Evolutionary conservation across 2,888 invertebrate species (phyloP).

Genomic region (Athrips mouffetella): DNA sequence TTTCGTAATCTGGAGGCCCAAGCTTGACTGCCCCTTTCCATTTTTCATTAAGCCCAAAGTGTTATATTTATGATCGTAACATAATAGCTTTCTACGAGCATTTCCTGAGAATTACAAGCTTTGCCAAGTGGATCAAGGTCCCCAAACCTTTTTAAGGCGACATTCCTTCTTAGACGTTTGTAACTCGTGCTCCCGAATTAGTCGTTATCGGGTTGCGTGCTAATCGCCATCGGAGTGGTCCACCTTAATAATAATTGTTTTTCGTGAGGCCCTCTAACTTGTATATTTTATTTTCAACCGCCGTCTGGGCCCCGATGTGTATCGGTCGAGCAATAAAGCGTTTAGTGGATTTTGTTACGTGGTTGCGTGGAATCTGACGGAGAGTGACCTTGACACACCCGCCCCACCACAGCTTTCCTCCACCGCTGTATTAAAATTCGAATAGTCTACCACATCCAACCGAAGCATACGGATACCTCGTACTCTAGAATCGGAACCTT

Average conservation of each 20-base stretch:
- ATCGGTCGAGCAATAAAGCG: slow-evolving; percentile 47
- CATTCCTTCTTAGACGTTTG: slow-evolving; percentile 50
- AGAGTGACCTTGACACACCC: slow-evolving; percentile 66
- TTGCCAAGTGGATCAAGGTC: slow-evolving; percentile 59
- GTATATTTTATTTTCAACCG: slow-evolving; percentile 52
- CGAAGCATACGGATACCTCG: slow-evolving; percentile 59
- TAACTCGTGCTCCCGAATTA: slow-evolving; percentile 61
- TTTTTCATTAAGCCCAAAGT: slow-evolving; percentile 10
- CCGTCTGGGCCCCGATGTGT: slow-evolving; percentile 51
- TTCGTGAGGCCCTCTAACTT: slow-evolving; percentile 52
- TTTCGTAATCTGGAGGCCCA: not conserved
- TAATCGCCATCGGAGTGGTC: slow-evolving; percentile 42
- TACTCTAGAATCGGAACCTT: slow-evolving; percentile 41
- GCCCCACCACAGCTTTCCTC: slow-evolving; percentile 36
- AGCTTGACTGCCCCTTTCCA: slow-evolving; percentile 3
- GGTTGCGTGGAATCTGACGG: slow-evolving; percentile 66
- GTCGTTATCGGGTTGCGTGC: slow-evolving; percentile 64
- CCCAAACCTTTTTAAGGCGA: slow-evolving; percentile 29
- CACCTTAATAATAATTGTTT: slow-evolving; percentile 49
- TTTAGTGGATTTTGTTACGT: slow-evolving; percentile 36
- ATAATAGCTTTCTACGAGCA: slow-evolving; percentile 12
- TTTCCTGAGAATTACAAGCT: slow-evolving; percentile 7
- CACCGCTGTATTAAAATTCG: slow-evolving; percentile 60
- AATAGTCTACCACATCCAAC: slow-evolving; percentile 63
- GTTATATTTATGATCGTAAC: slow-evolving; percentile 14